Evolutionary conservation across 1,140 invertebrate species (phyloP), one percentile per base, ranked within the genome.

Genomic region (Paraescarpia echinospica): DNA sequence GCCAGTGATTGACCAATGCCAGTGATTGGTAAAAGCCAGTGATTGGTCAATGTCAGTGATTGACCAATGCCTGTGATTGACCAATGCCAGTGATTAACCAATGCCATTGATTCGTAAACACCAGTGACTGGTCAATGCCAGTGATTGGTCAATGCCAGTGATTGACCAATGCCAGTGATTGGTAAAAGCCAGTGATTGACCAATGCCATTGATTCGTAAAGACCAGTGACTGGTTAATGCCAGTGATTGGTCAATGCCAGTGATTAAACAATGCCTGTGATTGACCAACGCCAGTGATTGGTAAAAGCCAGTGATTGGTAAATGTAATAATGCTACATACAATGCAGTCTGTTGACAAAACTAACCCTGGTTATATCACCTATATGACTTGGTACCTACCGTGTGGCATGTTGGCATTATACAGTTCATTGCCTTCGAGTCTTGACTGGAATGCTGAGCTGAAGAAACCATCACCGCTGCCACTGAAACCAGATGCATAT

Each of bases 381-480:
- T 41, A n/a, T 51, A 51, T 51, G 34, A 89, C 89, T n/a, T 89
- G 89, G 33, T n/a, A 33, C 89, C 27, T 90, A 90, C 89, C 35
- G 33, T 97, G 96, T 22, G 99, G 99, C 97, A 99, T 99, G 93
- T 97, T 98, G 22, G 98, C 98, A 96, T 99, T 99, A 95, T 99
- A 97, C n/a, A 99, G 96, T 89, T 98, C 98, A 97, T 99, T 99
- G n/a, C 98, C 99, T 95, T 98, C 97, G 4, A 99, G 96, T 91
- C 98, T 97, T 0, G 98, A 99, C 96, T 99, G 99, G 96, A 99
- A 99, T 34, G 98, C 98, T 1, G 99, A 99, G 95, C 98, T 99
- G 95, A 98, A 99, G 96, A 99, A 99, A 14, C 99, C 99, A 97
- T 99, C 99, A 22, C 99, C 99, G 95, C 97, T 98, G 14, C 99